Evolutionary conservation across 2,797 vertebrate genomes (phyloP).

Genomic region (Podargus strigoides): DNA sequence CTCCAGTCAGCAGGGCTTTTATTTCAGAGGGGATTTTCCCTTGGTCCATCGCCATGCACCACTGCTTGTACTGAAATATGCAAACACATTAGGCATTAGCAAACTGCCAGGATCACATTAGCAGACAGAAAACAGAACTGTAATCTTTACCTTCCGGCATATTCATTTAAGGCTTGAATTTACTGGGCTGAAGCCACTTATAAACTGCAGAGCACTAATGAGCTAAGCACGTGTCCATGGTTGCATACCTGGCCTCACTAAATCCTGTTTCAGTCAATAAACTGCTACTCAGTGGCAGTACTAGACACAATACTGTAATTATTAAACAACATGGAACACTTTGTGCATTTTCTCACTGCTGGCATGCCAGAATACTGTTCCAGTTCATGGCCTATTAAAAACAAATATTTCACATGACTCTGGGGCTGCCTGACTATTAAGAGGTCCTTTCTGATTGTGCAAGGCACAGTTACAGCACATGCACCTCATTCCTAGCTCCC

Average conservation of each 20-base stretch:
- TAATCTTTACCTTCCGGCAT: constrained; percentile 6
- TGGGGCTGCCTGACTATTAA: neutral
- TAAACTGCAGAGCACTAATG: neutral
- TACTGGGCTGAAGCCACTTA: constrained; percentile 1
- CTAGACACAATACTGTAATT: constrained; percentile 42
- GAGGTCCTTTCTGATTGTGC: neutral
- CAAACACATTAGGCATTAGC: constrained; percentile 22
- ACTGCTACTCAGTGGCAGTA: constrained; percentile 6
- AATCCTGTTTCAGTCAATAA: constrained; percentile 27
- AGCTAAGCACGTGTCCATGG: neutral
- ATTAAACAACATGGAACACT: constrained; percentile 52
- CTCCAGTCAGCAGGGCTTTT: constrained; percentile 91
- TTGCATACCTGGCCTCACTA: constrained; percentile 16
- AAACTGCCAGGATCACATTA: constrained; percentile 29
- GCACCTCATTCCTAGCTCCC: neutral
- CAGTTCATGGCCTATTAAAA: constrained; percentile 59
- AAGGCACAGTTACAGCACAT: neutral
- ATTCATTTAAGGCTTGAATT: neutral
- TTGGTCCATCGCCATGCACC: constrained; percentile 98
- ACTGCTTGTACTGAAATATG: constrained; percentile 92
- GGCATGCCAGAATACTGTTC: constrained; percentile 29
- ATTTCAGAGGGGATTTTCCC: constrained; percentile 99
- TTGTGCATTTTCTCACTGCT: neutral
- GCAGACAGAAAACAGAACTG: constrained; percentile 4
- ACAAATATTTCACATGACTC: constrained; percentile 49